Evolutionary conservation across 2,888 invertebrate genomes (phyloP).

Genomic region (Ophion slaviceki): DNA sequence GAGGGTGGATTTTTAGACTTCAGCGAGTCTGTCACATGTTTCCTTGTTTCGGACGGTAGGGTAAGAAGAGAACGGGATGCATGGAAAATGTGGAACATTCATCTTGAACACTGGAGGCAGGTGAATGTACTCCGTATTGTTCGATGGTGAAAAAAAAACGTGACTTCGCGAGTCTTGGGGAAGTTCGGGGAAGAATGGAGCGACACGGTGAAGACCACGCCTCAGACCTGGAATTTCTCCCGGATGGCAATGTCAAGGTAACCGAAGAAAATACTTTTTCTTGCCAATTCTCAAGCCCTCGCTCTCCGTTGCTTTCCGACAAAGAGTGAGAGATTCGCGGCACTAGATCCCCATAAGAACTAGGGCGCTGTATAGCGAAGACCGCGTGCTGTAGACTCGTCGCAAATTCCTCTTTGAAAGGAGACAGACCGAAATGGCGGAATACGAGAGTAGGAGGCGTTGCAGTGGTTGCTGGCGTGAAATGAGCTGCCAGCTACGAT

Average conservation of each 20-base stretch:
- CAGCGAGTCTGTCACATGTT: too few relatives aligned
- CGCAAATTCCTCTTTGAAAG: slow-evolving; percentile 55
- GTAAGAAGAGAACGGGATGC: slow-evolving; percentile 19
- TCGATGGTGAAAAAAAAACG: slow-evolving; percentile 55
- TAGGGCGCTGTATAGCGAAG: slow-evolving; percentile 30
- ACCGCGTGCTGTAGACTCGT: slow-evolving; percentile 52
- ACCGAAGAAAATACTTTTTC: slow-evolving; percentile 61
- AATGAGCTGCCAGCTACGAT: slow-evolving; percentile 78
- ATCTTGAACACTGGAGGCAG: slow-evolving; percentile 1
- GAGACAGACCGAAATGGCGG: slow-evolving; percentile 59
- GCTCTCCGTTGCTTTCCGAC: slow-evolving; percentile 25
- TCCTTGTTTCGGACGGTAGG: not conserved
- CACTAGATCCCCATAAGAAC: slow-evolving; percentile 17
- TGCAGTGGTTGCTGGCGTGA: slow-evolving; percentile 76
- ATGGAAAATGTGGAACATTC: slow-evolving; percentile 26
- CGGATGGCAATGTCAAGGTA: slow-evolving; percentile 58
- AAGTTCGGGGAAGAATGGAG: slow-evolving; percentile 9
- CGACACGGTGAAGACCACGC: slow-evolving; percentile 53
- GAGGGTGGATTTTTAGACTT: too few relatives aligned
- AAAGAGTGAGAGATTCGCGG: slow-evolving; percentile 21
- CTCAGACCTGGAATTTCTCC: slow-evolving; percentile 38
- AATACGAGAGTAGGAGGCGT: slow-evolving; percentile 51
- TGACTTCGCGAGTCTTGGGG: slow-evolving; percentile 54
- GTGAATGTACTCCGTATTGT: slow-evolving; percentile 29
- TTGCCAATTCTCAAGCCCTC: slow-evolving; percentile 48